Percentiles rank a stretch among this genome's conserved stretches.
These are phyloP conservation scores for Meandrina meandrites DNA, from an alignment of 92 coral and sea anemone species.

Conservation along the genomic window DNA sequence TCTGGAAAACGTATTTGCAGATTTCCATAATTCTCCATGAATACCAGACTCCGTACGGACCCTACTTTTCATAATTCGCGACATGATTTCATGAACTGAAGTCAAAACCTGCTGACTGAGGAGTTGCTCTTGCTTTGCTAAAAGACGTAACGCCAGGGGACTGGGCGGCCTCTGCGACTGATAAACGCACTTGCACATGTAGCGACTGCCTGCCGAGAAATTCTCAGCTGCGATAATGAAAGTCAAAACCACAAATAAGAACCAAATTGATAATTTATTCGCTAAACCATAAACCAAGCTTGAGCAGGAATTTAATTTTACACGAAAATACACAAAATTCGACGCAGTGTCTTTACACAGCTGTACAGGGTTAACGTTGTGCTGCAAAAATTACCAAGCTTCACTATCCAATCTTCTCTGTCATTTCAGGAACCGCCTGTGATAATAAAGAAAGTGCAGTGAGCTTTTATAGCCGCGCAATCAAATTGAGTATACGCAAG, in stretches of 20 bases:
- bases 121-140: too few species aligned
- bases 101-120: too few species aligned
- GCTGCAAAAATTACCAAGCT: neutral
- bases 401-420: slow-evolving; percentile 67
- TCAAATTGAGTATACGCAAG: too few species aligned
- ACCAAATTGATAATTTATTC: slow-evolving; percentile 25
- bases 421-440: slow-evolving; percentile 96
- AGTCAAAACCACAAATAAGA: neutral
- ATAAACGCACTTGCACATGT: too few species aligned
- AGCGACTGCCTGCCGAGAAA: neutral
- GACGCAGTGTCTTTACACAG: slow-evolving; percentile 10
- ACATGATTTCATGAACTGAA: too few species aligned
- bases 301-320: neutral
- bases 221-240: neutral
- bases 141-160: too few species aligned
- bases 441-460: slow-evolving; percentile 1
- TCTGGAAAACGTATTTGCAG: too few species aligned
- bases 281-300: slow-evolving; percentile 13
- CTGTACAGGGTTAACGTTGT: neutral
- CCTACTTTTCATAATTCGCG: too few species aligned
- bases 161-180: neutral
- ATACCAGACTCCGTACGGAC: too few species aligned
- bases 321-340: neutral
- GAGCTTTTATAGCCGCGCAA: neutral
- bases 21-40: too few species aligned